Percentiles rank a stretch among this genome's conserved stretches.
These are phyloP conservation scores for Cremastinae sp. DNA, from an alignment of 2,888 invertebrate species.

Conservation along the genomic window DNA sequence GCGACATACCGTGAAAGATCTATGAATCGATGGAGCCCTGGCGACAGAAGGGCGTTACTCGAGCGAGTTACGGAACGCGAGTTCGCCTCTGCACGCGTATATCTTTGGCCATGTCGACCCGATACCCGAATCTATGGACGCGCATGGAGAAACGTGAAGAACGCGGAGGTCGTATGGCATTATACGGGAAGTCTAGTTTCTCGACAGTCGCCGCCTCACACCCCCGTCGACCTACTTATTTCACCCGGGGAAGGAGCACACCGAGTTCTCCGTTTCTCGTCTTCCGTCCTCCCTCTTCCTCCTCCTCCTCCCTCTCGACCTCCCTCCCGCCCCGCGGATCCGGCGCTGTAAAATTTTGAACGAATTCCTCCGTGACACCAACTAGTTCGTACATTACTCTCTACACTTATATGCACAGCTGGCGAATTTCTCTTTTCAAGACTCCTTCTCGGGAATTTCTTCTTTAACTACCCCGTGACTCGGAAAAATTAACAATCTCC, in stretches of 20 bases:
- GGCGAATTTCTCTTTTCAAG: too few species aligned
- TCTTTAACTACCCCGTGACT: too few species aligned
- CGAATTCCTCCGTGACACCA: conserved; percentile 53
- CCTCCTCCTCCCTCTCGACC: too few species aligned
- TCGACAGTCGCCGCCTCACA: conserved; percentile 29
- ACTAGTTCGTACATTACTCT: conserved; percentile 15
- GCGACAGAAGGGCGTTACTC: conserved; percentile 16
- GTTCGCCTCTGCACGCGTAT: background rate
- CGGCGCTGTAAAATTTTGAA: conserved; percentile 59
- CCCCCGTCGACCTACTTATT: conserved; percentile 52
- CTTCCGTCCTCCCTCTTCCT: conserved; percentile 52
- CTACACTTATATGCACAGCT: background rate
- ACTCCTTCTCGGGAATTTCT: background rate
- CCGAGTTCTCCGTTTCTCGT: conserved; percentile 14
- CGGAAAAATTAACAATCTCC: background rate
- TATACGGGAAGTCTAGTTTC: conserved; percentile 49
- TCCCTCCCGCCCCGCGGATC: conserved; percentile 49
- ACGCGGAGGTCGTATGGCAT: conserved; percentile 48
- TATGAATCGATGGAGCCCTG: conserved; percentile 11
- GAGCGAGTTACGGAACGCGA: background rate
- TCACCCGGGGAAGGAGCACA: conserved; percentile 20
- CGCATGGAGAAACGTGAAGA: conserved; percentile 37
- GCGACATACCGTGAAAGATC: conserved; percentile 47
- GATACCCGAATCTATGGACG: conserved; percentile 25
- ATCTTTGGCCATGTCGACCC: background rate